Evolutionary conservation across 2,888 invertebrate genomes (phyloP).

Genomic region (Nomada hirtipes): DNA sequence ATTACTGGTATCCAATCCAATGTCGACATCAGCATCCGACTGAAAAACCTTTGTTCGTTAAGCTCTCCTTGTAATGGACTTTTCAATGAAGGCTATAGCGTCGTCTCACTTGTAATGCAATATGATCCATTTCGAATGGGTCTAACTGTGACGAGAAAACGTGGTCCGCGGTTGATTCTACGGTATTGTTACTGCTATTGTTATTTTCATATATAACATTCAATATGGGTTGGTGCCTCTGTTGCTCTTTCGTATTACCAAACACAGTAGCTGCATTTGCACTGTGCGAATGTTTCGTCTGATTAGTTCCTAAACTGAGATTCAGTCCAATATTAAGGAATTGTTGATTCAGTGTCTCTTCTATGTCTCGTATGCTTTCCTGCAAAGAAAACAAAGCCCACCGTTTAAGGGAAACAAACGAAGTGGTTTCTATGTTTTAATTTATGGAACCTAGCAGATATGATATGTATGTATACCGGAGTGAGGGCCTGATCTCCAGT

Average conservation of each 20-base stretch:
- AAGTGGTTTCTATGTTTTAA: background rate
- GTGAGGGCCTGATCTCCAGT: slow-evolving; percentile 81
- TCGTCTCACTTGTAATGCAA: slow-evolving; percentile 72
- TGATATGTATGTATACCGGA: slow-evolving; percentile 69
- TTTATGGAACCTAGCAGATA: background rate
- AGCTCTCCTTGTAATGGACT: background rate
- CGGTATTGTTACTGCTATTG: slow-evolving; percentile 46
- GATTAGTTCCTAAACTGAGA: slow-evolving; percentile 67
- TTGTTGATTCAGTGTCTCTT: slow-evolving; percentile 83
- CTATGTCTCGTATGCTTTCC: slow-evolving; percentile 83
- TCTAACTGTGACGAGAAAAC: slow-evolving; percentile 78
- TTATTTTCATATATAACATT: slow-evolving; percentile 78
- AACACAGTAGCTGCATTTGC: slow-evolving; percentile 24
- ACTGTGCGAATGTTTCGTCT: slow-evolving; percentile 23
- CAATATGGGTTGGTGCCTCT: slow-evolving; percentile 67
- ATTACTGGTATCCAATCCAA: slow-evolving; percentile 73
- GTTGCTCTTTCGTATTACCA: slow-evolving; percentile 52
- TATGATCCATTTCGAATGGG: slow-evolving; percentile 79
- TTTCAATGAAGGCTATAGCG: background rate
- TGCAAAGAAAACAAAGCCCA: slow-evolving; percentile 49
- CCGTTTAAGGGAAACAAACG: background rate
- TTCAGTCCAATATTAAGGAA: slow-evolving; percentile 80
- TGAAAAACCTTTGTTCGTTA: slow-evolving; percentile 37
- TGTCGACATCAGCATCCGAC: slow-evolving; percentile 76
- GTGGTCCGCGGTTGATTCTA: slow-evolving; percentile 69